phyloP scores from a whole-genome alignment of 2,797 vertebrate species.

The Siniperca scherzeri region DNA sequence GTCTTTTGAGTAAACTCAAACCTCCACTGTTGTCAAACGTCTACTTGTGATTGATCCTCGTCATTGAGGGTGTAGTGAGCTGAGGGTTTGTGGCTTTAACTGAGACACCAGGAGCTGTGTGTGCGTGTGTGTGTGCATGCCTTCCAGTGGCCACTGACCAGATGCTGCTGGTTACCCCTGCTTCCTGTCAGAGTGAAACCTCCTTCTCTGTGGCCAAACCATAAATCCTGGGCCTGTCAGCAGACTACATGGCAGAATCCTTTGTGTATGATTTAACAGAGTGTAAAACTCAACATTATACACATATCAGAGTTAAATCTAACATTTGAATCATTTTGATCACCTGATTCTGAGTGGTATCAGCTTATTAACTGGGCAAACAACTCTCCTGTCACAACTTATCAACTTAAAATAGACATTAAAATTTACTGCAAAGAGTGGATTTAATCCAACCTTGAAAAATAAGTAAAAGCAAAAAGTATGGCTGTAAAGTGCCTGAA shows the following conservation, averaged over 20 bases:
- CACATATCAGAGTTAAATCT: not conserved
- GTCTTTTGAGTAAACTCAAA: constrained; percentile 16
- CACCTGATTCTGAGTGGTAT: not conserved
- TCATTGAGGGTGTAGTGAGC: constrained; percentile 20
- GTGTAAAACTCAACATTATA: not conserved
- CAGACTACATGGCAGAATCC: constrained; percentile 3
- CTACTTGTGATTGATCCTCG: not conserved
- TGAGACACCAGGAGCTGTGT: constrained; percentile 7
- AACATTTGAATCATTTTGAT: not conserved
- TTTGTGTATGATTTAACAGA: not conserved
- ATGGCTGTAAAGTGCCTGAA: not conserved
- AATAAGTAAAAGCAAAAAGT: not conserved
- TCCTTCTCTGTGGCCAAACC: constrained; percentile 25
- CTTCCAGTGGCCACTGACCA: constrained; percentile 38
- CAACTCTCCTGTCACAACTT: not conserved
- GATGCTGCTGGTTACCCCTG: constrained; percentile 39
- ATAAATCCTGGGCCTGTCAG: constrained; percentile 24
- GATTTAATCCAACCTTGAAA: not conserved
- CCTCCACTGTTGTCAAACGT: not conserved
- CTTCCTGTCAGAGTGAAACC: constrained; percentile 54
- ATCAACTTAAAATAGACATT: not conserved
- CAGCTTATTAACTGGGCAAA: not conserved
- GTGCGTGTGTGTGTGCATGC: constrained; percentile 25
- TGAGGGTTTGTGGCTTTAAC: constrained; percentile 26
- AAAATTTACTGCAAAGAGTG: not conserved